Evolutionary conservation across 2,888 invertebrate genomes (phyloP).

Genomic region (Mesopsocus fuscifrons): DNA sequence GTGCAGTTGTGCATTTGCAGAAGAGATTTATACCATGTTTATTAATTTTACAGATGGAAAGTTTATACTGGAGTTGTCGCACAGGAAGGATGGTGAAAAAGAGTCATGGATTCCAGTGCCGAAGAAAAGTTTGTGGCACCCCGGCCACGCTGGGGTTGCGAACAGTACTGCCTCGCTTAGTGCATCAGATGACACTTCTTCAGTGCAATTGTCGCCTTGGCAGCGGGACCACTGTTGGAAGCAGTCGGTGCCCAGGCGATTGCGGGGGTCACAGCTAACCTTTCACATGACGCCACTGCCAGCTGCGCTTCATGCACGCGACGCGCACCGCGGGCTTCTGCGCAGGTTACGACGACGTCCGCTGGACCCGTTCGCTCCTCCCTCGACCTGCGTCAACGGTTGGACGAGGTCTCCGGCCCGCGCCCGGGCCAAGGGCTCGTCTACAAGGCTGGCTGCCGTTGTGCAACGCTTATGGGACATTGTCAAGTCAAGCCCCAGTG

Average conservation of each 20-base stretch:
- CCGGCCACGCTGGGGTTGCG: constrained; percentile 39
- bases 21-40: constrained; percentile 1
- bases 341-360: constrained; percentile 46
- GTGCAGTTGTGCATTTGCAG: too few relatives aligned
- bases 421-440: constrained; percentile 11
- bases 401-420: constrained; percentile 8
- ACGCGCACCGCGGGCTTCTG: constrained; percentile 18
- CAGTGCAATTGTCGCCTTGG: constrained; percentile 79
- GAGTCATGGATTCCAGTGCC: constrained; percentile 80
- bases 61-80: constrained; percentile 68
- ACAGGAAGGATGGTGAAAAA: constrained; percentile 57
- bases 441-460: constrained; percentile 14
- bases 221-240: constrained; percentile 82
- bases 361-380: constrained; percentile 28
- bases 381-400: not conserved
- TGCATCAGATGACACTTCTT: constrained; percentile 80
- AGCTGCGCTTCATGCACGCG: constrained; percentile 14
- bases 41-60: constrained; percentile 52
- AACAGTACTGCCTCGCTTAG: constrained; percentile 54
- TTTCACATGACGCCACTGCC: constrained; percentile 16
- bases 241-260: constrained; percentile 45
- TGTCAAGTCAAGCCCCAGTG: constrained; percentile 23
- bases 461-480: constrained; percentile 19
- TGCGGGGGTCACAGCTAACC: constrained; percentile 8
- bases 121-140: constrained; percentile 73